Evolutionary conservation across 1,140 invertebrate genomes (phyloP).

Genomic region (Magallana angulata): DNA sequence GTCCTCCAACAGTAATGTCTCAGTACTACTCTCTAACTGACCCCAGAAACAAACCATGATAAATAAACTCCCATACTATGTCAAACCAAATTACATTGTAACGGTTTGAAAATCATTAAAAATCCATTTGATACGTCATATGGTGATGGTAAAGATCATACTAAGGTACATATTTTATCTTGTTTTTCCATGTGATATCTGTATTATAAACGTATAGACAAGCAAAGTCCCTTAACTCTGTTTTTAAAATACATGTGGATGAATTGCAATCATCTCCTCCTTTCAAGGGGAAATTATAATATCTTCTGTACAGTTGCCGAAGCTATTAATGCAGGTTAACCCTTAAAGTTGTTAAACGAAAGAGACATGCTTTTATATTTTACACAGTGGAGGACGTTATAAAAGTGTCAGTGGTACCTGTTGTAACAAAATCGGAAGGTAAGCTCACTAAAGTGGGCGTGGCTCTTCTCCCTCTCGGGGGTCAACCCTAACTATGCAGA

Average conservation of each 20-base stretch:
- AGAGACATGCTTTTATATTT: slow-evolving; percentile 20
- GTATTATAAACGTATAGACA: not conserved
- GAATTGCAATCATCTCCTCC: not conserved
- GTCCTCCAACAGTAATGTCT: not conserved
- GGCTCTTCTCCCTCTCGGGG: slow-evolving; percentile 8
- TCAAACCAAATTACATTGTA: not conserved
- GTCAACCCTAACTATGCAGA: slow-evolving; percentile 24
- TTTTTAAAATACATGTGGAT: too few relatives aligned
- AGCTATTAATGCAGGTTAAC: not conserved
- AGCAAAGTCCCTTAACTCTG: too few relatives aligned
- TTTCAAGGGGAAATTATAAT: not conserved
- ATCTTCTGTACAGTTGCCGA: not conserved
- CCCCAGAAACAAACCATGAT: too few relatives aligned
- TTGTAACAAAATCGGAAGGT: slow-evolving; percentile 9
- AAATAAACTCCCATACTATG: not conserved
- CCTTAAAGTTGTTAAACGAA: not conserved
- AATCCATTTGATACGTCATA: too few relatives aligned
- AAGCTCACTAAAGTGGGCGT: slow-evolving; percentile 25
- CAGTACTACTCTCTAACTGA: too few relatives aligned
- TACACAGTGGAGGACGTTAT: slow-evolving; percentile 41
- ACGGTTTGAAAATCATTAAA: not conserved
- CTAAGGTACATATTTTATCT: too few relatives aligned
- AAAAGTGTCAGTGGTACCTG: slow-evolving; percentile 33
- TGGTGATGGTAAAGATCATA: not conserved
- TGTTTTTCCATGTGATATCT: too few relatives aligned